These are phyloP conservation scores for Muscicapa striata DNA, from an alignment of 2,797 vertebrate genomes.

Conservation along the genomic window DNA sequence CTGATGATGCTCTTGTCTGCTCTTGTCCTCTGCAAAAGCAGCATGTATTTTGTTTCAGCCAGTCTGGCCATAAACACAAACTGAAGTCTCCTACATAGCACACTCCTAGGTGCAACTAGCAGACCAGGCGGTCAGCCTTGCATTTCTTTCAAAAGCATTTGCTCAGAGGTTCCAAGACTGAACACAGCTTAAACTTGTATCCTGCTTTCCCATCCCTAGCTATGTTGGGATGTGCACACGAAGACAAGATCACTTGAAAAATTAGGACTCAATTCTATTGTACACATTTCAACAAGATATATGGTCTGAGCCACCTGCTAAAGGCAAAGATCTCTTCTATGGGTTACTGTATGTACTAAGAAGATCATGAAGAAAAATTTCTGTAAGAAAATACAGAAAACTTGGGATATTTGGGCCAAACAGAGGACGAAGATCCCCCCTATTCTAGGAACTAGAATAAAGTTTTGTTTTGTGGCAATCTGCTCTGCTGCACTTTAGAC, in stretches of 20 bases:
- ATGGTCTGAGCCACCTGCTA: not conserved
- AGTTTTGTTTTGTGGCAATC: not conserved
- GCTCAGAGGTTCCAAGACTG: not conserved
- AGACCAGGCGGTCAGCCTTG: not conserved
- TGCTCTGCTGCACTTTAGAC: not conserved
- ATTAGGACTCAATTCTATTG: not conserved
- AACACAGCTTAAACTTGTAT: not conserved
- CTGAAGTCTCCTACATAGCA: not conserved
- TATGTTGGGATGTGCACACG: not conserved
- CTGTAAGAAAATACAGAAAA: not conserved
- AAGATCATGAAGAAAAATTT: not conserved
- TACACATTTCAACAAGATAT: not conserved
- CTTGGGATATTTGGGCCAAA: not conserved
- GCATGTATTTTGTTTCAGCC: not conserved
- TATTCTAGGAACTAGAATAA: not conserved
- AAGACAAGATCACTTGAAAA: not conserved
- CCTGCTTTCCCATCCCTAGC: not conserved
- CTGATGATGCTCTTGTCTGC: not conserved
- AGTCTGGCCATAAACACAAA: not conserved
- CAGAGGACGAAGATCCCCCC: not conserved
- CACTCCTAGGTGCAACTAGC: not conserved
- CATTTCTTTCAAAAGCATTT: not conserved
- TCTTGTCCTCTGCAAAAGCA: not conserved
- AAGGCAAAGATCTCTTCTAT: not conserved
- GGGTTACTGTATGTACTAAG: not conserved